Evolutionary conservation across 2,888 invertebrate species (phyloP).

Genomic region (Drosophila parthenogenetica): DNA sequence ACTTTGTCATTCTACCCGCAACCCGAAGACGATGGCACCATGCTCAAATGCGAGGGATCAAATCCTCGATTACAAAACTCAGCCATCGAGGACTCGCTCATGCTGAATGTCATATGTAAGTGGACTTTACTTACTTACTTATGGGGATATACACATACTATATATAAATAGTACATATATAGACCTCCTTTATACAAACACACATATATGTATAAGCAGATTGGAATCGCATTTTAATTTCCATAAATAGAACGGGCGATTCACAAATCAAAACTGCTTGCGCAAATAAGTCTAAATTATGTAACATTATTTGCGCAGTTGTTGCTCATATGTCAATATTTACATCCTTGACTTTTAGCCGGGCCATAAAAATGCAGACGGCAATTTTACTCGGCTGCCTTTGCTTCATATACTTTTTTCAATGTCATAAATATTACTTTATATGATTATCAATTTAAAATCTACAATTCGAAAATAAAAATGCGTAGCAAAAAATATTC

Average conservation of each 20-base stretch:
- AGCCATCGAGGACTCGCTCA: constrained; percentile 92
- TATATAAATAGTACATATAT: background rate
- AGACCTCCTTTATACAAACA: background rate
- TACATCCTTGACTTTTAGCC: constrained; percentile 57
- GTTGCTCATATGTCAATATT: constrained; percentile 67
- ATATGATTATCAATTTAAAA: constrained; percentile 76
- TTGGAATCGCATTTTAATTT: constrained; percentile 56
- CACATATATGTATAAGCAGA: background rate
- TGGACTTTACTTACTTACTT: constrained; percentile 77
- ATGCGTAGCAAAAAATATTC: constrained; percentile 20
- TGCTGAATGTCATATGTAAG: constrained; percentile 96
- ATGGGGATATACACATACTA: background rate
- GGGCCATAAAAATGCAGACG: constrained; percentile 59
- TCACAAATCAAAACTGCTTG: constrained; percentile 68
- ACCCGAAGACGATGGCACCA: constrained; percentile 93
- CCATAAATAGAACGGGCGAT: constrained; percentile 57
- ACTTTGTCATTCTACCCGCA: constrained; percentile 92
- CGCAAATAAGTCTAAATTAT: constrained; percentile 76
- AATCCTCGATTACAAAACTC: constrained; percentile 92
- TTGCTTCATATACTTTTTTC: constrained; percentile 22
- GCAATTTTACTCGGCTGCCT: constrained; percentile 24
- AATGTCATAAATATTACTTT: constrained; percentile 72
- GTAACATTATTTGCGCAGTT: constrained; percentile 65
- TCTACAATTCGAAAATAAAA: constrained; percentile 49
- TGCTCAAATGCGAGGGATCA: constrained; percentile 93